A percentile compares a stretch with the other conserved stretches of the same genome.
phyloP scores from a whole-genome alignment of 2,888 invertebrate genomes.

The Spilarctia lutea region DNA sequence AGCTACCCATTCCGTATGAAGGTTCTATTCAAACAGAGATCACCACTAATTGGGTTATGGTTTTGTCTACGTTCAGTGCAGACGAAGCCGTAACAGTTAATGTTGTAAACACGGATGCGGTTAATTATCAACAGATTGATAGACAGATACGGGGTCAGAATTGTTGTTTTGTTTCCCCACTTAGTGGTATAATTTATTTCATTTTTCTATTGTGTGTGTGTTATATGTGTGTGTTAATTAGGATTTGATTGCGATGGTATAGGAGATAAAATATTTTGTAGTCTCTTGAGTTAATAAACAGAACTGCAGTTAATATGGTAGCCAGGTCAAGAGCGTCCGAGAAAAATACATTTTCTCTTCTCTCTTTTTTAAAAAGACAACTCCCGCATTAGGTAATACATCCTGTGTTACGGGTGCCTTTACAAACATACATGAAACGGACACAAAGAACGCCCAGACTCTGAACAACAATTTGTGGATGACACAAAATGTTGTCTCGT shows the following conservation, averaged over 20 bases:
- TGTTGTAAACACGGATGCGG: not conserved
- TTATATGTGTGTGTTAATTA: not conserved
- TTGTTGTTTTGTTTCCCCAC: not conserved
- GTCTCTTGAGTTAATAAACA: no score
- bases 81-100: not conserved
- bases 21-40: not conserved
- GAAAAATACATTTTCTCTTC: no score
- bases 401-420: no score
- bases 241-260: not conserved
- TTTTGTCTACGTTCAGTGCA: constrained; percentile 1
- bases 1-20: not conserved
- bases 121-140: not conserved
- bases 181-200: not conserved
- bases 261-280: no score
- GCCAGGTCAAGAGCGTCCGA: no score
- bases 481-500: no score
- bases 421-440: no score
- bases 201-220: not conserved
- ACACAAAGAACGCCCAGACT: no score
- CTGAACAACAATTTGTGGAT: no score
- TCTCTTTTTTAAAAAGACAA: no score
- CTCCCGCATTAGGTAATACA: no score
- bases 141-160: not conserved
- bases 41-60: not conserved
- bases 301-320: no score